phyloP scores from a whole-genome alignment of 2,888 invertebrate species.

The Cephus runcator region DNA sequence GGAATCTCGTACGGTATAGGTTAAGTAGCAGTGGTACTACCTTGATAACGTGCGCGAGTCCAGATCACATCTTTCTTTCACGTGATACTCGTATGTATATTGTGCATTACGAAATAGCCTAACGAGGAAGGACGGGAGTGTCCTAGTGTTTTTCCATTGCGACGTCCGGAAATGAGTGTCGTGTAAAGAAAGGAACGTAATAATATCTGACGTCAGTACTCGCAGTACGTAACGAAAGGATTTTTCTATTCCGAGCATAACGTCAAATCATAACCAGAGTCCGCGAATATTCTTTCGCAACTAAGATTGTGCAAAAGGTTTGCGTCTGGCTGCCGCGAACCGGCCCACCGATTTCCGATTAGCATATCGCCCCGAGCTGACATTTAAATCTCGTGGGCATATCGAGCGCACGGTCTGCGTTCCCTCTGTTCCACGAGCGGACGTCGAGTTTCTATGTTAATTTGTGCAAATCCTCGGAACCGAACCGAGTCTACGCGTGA shows the following conservation, averaged over 20 bases:
- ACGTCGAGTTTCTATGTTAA: conserved; percentile 26
- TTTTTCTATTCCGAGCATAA: neutral
- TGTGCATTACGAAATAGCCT: neutral
- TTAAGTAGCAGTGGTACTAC: neutral
- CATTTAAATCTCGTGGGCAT: conserved; percentile 7
- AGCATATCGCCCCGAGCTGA: conserved; percentile 9
- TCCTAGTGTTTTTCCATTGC: neutral
- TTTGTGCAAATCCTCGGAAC: conserved; percentile 22
- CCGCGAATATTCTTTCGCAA: conserved; percentile 1
- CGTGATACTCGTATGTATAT: neutral
- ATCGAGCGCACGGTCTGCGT: neutral
- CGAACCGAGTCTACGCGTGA: neutral
- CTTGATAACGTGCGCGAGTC: neutral
- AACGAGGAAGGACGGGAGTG: neutral
- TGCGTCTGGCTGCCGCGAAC: neutral
- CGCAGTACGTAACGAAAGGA: neutral
- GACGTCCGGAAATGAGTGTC: neutral
- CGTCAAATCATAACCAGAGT: neutral
- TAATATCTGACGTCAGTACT: neutral
- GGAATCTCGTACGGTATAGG: neutral
- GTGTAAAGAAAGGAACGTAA: neutral
- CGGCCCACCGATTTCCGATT: conserved; percentile 6
- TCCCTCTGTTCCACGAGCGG: neutral
- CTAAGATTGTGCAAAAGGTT: neutral
- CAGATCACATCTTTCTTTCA: neutral